Percentiles rank a stretch among this genome's conserved stretches.
Evolutionary conservation across 1,140 invertebrate species (phyloP).

Genomic region (Pemphigus obesinymphae): DNA sequence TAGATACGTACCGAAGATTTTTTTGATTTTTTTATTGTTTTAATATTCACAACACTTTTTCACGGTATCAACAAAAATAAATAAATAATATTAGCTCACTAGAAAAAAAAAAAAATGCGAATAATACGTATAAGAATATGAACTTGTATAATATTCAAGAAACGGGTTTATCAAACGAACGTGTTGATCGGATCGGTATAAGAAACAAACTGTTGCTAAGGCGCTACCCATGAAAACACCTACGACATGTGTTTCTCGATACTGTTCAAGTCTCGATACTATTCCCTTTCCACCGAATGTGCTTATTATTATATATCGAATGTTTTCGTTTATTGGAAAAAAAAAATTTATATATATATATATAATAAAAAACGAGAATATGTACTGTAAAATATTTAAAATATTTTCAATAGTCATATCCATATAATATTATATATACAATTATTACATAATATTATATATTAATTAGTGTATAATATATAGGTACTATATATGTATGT

Average conservation of each 20-base stretch:
- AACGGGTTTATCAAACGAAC: conserved; percentile 29
- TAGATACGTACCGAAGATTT: neutral
- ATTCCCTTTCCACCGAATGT: conserved; percentile 22
- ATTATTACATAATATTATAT: no score
- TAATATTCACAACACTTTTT: neutral
- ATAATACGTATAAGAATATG: neutral
- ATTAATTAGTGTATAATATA: no score
- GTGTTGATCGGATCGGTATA: conserved; percentile 29
- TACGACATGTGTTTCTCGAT: conserved; percentile 38
- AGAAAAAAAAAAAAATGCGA: neutral
- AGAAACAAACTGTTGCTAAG: conserved; percentile 36
- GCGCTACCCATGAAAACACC: conserved; percentile 37
- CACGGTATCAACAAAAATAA: neutral
- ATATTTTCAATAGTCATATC: no score
- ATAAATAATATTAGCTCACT: neutral
- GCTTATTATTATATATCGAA: neutral
- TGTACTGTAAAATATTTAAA: neutral
- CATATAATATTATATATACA: no score
- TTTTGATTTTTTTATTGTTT: neutral
- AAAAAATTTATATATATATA: neutral
- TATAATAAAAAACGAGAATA: neutral
- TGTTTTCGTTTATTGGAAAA: neutral
- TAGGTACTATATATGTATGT: neutral
- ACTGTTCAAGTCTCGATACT: neutral
- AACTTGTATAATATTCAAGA: neutral